Conservation (phyloP, 2,797 vertebrate species). For the Peromyscus melanophrys region DNA sequence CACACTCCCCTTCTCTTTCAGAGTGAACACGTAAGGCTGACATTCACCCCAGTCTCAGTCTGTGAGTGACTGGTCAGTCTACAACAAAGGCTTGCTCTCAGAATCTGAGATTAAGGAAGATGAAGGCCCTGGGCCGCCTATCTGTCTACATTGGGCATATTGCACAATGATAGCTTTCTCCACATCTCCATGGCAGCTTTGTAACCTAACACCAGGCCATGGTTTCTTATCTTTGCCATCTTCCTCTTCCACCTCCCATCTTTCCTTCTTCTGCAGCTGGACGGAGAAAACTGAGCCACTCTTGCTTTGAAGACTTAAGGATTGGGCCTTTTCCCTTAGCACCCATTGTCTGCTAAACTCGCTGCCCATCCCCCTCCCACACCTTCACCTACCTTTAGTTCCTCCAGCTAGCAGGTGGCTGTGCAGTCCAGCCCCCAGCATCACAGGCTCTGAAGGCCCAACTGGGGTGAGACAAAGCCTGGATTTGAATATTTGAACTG, state of each 20-base stretch:
- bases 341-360: constrained; percentile 20
- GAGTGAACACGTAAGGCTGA: neutral
- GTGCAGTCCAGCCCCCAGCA: neutral
- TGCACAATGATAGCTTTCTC: constrained; percentile 66
- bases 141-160: constrained; percentile 75
- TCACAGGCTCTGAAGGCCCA: neutral
- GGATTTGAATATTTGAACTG: constrained; percentile 12
- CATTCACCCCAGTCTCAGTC: neutral
- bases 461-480: neutral
- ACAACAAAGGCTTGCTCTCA: constrained; percentile 63
- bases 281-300: neutral
- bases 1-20: neutral
- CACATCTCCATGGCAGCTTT: constrained; percentile 67
- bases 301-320: constrained; percentile 2
- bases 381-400: neutral
- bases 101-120: constrained; percentile 72
- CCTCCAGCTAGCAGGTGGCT: neutral
- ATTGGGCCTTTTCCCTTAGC: neutral
- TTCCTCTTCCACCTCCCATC: neutral
- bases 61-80: neutral
- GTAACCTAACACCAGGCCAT: constrained; percentile 66
- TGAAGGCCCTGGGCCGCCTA: constrained; percentile 70
- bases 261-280: constrained; percentile 7
- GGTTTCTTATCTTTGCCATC: constrained; percentile 69
- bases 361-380: neutral